phyloP scores from a whole-genome alignment of 2,888 invertebrate species.

The Dugesia japonica region DNA sequence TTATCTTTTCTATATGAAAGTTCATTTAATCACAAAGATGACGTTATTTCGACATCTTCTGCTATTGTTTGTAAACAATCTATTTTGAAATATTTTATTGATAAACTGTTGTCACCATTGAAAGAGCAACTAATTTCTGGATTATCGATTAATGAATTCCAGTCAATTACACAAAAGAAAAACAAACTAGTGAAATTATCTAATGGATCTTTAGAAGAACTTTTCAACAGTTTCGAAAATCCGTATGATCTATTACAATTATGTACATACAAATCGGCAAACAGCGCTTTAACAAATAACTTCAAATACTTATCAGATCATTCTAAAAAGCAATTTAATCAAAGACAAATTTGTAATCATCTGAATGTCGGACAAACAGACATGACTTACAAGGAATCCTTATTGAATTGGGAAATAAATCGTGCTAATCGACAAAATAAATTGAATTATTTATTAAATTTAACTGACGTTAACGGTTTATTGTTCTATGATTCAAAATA shows the following conservation, averaged over 20 bases:
- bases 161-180: not conserved
- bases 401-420: not conserved
- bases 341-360: not conserved
- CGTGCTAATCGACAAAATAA: not conserved
- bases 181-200: not conserved
- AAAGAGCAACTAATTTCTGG: not conserved
- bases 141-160: not conserved
- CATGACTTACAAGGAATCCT: not conserved
- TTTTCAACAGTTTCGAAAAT: not conserved
- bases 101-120: not conserved
- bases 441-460: not conserved
- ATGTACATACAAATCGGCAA: not conserved
- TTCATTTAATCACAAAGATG: not conserved
- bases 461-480: not conserved
- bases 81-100: not conserved
- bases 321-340: not conserved
- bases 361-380: not conserved
- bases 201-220: not conserved
- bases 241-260: not conserved
- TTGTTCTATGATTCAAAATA: not conserved
- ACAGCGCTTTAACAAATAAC: not conserved
- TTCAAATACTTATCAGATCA: not conserved
- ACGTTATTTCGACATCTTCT: not conserved
- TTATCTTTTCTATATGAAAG: not conserved
- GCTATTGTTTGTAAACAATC: not conserved